Evolutionary conservation across 2,888 invertebrate species (phyloP), one percentile per base, ranked within the genome.

Genomic region (Chymomyza amoena): DNA sequence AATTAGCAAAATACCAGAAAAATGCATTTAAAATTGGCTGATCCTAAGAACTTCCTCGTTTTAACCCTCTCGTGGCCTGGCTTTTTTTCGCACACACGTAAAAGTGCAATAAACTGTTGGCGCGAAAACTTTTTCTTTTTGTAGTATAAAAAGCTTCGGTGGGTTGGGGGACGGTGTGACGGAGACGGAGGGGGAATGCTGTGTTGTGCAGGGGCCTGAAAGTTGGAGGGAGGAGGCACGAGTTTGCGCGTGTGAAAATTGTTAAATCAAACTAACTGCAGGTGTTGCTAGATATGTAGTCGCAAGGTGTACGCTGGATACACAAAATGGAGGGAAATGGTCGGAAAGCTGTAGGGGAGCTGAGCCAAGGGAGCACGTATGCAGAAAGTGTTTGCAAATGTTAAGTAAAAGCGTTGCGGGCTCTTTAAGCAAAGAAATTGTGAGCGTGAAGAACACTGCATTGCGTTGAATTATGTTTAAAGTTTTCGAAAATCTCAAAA

Each of bases 21-120:
- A 81, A 73, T 72, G 77, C 87, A 77, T 84, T 86, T 79, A 75
- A 84, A 77, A 80, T 81, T 69, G 69, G 68, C 65, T 45, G 39
- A 45, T 68, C 67, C 64, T 69, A 66, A 60, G 65, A 66, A 70
- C 51, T 32, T 54, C 28, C 61, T 20, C 39, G 18, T 45, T 54
- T 18, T 20, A 54, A 54, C 20, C 54, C 54, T 20, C 18, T 20
- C 54, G 9, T 20, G 20, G 54, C 39, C 39, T 45, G 39, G 4
- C 13, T 32, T 32, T 32, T 45, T 45, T 45, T 45, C 13, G 39
- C 39, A 13, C 39, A 74, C 80, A 84, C 82, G 82, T 87, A 87
- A 82, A 84, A 80, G 73, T 70, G 84, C 82, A 84, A 87, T 87
- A 82, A 82, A 82, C 83, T 82, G 73, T 64, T 51, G 70, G 67